Base-by-base conservation (phyloP, 2,888 invertebrate genomes). In the Acrobasis consociella region DNA sequence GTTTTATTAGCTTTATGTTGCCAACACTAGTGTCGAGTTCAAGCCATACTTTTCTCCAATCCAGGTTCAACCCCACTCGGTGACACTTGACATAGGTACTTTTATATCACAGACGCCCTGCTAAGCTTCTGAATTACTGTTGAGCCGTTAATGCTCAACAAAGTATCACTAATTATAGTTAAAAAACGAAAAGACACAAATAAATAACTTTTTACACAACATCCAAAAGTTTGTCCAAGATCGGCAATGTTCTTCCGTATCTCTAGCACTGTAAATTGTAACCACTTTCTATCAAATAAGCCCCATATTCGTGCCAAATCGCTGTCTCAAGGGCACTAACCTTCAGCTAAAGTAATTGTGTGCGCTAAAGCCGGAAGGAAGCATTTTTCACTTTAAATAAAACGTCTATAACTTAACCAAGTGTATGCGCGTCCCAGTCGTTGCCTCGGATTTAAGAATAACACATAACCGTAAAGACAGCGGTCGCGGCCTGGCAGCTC, bases 391-490 rank as follows among this genome's bases (percentile, higher is more conserved):
- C 55, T 55, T 55, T 15, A 56, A 10, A 39, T 56, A 56, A 56
- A 56, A 42, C 16, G 22, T 13, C 22, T 52, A 52, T 52, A 52
- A 31, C 13, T 52, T 52, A n/a, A 13, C 31, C 31, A 7, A 13
- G 38, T 39, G 16, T 16, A 38, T 53, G 53, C 46, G 31, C n/a
- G 15, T 38, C 5, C 22, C n/a, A 10, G 55, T 55, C 38, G 10
- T 55, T 22, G n/a, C 9, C 16, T 39, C 39, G 55, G 56, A 42
- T 56, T 56, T 42, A 55, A 56, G 56, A 56, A 56, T 56, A 56
- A 56, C 56, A 56, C 56, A 56, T 42, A 56, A 42, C 56, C 56
- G 42, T 55, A 16, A 42, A 56, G 56, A 56, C 56, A 56, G 56
- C 22, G 42, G 56, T 9, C 42, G 56, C 53, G 10, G 52, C n/a